phyloP scores from a whole-genome alignment of 2,797 vertebrate species.

The Tangara arthus region DNA sequence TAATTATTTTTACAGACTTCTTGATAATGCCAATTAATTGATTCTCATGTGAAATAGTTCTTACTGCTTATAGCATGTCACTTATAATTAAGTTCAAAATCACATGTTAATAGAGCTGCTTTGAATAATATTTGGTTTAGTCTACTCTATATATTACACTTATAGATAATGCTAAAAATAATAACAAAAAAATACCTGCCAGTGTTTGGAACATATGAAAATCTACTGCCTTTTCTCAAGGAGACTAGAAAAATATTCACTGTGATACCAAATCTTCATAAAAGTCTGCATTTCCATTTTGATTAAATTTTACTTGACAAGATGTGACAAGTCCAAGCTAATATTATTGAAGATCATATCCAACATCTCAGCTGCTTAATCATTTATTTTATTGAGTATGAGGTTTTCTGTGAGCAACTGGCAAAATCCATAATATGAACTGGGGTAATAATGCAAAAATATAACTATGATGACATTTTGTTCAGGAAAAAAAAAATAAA shows the following conservation, averaged over 20 bases:
- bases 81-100: conserved; percentile 36
- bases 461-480: not conserved
- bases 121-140: not conserved
- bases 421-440: not conserved
- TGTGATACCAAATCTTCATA: not conserved
- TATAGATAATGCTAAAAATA: not conserved
- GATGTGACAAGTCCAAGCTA: not conserved
- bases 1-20: conserved; percentile 42
- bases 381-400: not conserved
- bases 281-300: not conserved
- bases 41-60: not conserved
- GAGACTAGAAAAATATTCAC: not conserved
- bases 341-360: not conserved
- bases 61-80: not conserved
- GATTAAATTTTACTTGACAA: not conserved
- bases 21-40: conserved; percentile 36
- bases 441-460: not conserved
- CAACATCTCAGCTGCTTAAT: not conserved
- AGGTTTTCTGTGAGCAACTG: not conserved
- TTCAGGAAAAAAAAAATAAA: fast-evolving
- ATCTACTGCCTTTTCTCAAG: not conserved
- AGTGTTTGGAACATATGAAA: not conserved
- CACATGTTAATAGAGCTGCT: not conserved
- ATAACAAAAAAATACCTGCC: not conserved
- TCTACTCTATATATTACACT: not conserved